Conservation (phyloP, 2,113 vertebrate species). For the Ailuropoda melanoleuca region DNA sequence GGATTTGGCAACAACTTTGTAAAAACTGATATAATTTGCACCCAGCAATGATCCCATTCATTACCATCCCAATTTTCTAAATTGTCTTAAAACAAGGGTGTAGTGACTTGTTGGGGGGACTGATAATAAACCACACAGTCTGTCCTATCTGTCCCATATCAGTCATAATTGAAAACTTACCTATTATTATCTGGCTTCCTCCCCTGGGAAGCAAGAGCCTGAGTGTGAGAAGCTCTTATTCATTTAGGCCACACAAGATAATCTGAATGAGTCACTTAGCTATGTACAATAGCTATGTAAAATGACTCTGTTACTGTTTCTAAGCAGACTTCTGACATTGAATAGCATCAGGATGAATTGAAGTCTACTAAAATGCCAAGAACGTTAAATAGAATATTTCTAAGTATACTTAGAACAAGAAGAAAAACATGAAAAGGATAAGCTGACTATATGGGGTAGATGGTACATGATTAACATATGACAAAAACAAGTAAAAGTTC, state of each 20-base stretch:
- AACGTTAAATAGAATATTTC: not conserved
- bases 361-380: not conserved
- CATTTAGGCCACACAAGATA: not conserved
- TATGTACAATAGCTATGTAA: not conserved
- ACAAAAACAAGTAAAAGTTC: not conserved
- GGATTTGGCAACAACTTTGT: conserved; percentile 46
- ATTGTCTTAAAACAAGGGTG: conserved; percentile 54
- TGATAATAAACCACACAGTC: not conserved
- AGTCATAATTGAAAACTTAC: not conserved
- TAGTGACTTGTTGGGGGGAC: conserved; percentile 8
- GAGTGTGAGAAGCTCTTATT: conserved; percentile 51
- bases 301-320: conserved; percentile 17
- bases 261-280: conserved; percentile 33
- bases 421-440: not conserved
- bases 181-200: conserved; percentile 33
- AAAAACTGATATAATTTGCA: conserved; percentile 46
- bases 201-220: not conserved
- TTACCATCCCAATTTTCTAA: conserved; percentile 69
- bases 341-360: not conserved
- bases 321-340: not conserved
- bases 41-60: conserved; percentile 58
- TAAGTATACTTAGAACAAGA: not conserved
- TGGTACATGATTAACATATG: not conserved
- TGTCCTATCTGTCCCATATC: conserved; percentile 43
- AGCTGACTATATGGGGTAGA: not conserved